Conservation (phyloP, 1,140 invertebrate genomes). For the Cataglyphis hispanica region DNA sequence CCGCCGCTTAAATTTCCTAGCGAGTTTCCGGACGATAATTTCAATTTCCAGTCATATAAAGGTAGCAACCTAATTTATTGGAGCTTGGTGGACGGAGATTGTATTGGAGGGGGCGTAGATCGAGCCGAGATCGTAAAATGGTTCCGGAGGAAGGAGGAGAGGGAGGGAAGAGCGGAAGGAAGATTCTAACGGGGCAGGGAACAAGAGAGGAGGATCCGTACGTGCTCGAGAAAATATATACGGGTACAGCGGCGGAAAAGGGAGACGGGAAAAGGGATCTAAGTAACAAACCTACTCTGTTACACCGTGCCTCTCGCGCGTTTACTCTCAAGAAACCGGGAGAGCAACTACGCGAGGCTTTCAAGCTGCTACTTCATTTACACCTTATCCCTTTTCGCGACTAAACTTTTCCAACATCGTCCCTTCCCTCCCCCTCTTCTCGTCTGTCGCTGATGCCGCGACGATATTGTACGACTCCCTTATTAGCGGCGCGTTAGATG, state of each 20-base stretch:
- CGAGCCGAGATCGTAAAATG: conserved; percentile 35
- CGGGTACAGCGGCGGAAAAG: conserved; percentile 8
- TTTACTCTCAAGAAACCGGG: conserved; percentile 43
- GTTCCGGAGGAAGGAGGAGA: conserved; percentile 1
- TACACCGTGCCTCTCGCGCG: conserved; percentile 62
- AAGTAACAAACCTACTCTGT: conserved; percentile 71
- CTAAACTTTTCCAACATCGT: conserved; percentile 26
- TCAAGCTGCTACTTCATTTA: conserved; percentile 53
- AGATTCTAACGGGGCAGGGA: not conserved
- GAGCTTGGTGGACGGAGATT: not conserved
- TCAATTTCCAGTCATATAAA: conserved; percentile 62
- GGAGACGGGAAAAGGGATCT: not conserved
- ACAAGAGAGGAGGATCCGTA: not conserved
- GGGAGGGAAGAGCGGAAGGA: conserved; percentile 1
- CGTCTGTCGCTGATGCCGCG: conserved; percentile 5
- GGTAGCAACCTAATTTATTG: conserved; percentile 55
- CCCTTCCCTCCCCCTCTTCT: not conserved
- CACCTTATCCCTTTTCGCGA: conserved; percentile 17
- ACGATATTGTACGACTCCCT: conserved; percentile 41
- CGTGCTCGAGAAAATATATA: conserved; percentile 45
- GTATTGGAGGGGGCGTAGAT: conserved; percentile 14
- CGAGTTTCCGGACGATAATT: conserved; percentile 40
- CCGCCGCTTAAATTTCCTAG: conserved; percentile 43
- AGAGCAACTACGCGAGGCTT: conserved; percentile 64
- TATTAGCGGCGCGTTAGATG: conserved; percentile 61